Percentiles rank a stretch among this genome's conserved stretches.
Conservation (phyloP, 1,140 invertebrate genomes). For the Oreohelix idahoensis region DNA sequence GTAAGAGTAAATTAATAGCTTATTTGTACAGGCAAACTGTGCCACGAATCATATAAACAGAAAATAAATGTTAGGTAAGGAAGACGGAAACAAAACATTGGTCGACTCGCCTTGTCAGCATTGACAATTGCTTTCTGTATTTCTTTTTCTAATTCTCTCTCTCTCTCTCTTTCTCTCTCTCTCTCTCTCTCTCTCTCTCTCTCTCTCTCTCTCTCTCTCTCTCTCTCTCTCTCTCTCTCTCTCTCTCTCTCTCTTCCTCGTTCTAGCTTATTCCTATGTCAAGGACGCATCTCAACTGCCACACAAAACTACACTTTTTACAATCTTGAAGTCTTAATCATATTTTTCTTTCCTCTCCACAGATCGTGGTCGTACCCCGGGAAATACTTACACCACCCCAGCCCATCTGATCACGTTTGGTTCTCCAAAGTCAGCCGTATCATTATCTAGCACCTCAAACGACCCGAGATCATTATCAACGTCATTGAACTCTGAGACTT, state of each 20-base stretch:
- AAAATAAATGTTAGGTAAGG: no score
- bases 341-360: not conserved
- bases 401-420: conserved; percentile 4
- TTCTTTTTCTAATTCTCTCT: no score
- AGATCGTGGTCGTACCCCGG: not conserved
- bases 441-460: conserved; percentile 13
- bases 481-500: conserved; percentile 14
- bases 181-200: conserved; percentile 1
- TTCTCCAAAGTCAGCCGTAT: not conserved
- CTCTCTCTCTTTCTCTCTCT: no score
- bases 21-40: no score
- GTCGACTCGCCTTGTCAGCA: no score
- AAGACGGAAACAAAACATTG: no score
- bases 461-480: conserved; percentile 21
- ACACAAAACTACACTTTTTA: no score
- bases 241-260: not conserved
- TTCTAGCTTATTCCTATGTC: conserved; percentile 3
- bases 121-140: no score
- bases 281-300: no score
- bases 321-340: not conserved
- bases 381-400: not conserved
- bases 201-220: conserved; percentile 38
- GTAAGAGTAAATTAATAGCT: no score
- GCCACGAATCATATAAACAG: no score
- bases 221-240: conserved; percentile 22